These are phyloP conservation scores for Troilus luridus DNA, from an alignment of 2,888 invertebrate genomes.

Conservation along the genomic window DNA sequence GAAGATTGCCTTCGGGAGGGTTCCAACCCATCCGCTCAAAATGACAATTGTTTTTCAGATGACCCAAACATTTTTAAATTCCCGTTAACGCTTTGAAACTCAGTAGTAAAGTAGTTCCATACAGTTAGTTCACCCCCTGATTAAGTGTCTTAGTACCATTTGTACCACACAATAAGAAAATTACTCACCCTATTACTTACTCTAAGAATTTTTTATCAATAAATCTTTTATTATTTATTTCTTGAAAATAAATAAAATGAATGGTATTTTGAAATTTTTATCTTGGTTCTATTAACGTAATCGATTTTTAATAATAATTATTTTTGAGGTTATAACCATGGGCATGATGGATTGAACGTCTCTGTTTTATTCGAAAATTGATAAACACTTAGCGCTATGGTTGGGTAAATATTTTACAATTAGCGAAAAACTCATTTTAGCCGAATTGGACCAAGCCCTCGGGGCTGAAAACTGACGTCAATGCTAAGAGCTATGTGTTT, in stretches of 20 bases:
- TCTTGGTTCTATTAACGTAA: too few relatives aligned
- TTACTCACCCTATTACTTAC: too few relatives aligned
- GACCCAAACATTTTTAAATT: background rate
- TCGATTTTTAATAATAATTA: background rate
- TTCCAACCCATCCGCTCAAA: background rate
- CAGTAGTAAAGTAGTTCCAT: background rate
- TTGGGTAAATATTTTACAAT: constrained; percentile 33
- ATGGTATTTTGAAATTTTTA: too few relatives aligned
- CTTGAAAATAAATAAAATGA: too few relatives aligned
- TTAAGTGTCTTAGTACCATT: too few relatives aligned
- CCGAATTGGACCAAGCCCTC: background rate
- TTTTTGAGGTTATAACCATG: background rate
- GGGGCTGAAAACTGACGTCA: background rate
- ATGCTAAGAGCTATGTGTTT: constrained; percentile 17
- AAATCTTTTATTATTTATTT: too few relatives aligned
- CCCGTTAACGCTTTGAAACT: background rate
- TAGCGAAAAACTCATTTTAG: background rate
- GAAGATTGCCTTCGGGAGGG: constrained; percentile 1
- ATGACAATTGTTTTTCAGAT: background rate
- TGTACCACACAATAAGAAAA: too few relatives aligned
- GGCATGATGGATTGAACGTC: background rate
- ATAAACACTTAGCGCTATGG: background rate
- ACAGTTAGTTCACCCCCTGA: background rate
- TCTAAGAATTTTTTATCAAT: too few relatives aligned
- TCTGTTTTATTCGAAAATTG: background rate